Evolutionary conservation across 2,888 invertebrate species (phyloP), one percentile per base, ranked within the genome.

Genomic region (Ametastegia equiseti): DNA sequence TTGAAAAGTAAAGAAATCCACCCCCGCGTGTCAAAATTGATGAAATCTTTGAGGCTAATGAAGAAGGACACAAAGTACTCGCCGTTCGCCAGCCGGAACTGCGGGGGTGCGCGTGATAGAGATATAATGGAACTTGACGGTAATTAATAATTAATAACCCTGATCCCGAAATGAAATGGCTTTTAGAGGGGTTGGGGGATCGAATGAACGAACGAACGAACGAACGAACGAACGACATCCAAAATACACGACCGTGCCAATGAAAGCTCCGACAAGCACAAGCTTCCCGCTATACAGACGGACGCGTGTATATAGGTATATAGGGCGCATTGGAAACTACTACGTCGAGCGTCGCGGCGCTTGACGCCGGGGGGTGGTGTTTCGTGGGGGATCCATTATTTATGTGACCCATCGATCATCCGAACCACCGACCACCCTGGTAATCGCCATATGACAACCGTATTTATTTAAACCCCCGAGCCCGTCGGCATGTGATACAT

Each of bases 81-180:
- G n/a, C n/a, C n/a, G n/a, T n/a, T n/a, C n/a, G n/a, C n/a, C n/a
- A n/a, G n/a, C n/a, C n/a, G n/a, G n/a, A n/a, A n/a, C n/a, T n/a
- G n/a, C n/a, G n/a, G 87, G 87, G 88, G 89, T 88, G 88, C 87
- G 88, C 87, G 87, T 88, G 89, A 91, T 89, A 89, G 89, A 90
- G 90, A 90, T 90, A 89, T 90, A 90, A 91, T 90, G 88, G 88
- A 87, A 87, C 85, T 84, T 86, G 88, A 81, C 88, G 88, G 87
- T 91, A 90, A 91, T 91, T 90, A 91, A 90, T 91, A 91, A 91
- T 91, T 91, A 90, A 91, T 91, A 91, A 90, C 89, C 89, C 89
- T 88, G 88, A 90, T 90, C 89, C 86, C 36, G 33, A 85, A 89
- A 91, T 91, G 88, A 91, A 91, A 91, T 90, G 90, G 89, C 86